Conservation (phyloP, 2,797 vertebrate species). For the Parotocinclus haroldoi region DNA sequence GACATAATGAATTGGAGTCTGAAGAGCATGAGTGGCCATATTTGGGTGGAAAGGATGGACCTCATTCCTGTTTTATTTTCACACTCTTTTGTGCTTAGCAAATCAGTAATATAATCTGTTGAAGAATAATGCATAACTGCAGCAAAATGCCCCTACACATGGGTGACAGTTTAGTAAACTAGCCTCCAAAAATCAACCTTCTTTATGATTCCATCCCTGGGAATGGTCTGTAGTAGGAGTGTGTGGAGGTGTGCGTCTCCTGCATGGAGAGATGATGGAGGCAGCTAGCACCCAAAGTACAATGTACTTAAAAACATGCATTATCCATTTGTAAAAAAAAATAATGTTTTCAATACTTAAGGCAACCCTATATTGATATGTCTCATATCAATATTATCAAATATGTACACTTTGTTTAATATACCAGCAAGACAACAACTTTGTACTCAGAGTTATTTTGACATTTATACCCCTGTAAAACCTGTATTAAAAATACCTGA, state of each 20-base stretch:
- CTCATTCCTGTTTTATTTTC: background rate
- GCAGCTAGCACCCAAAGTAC: constrained; percentile 74
- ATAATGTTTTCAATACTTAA: constrained; percentile 77
- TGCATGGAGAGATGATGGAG: constrained; percentile 59
- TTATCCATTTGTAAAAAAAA: constrained; percentile 69
- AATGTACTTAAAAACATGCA: constrained; percentile 64
- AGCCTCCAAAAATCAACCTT: constrained; percentile 3
- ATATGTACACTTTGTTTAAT: constrained; percentile 62
- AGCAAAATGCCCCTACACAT: background rate
- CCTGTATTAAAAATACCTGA: constrained; percentile 43
- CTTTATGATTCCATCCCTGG: constrained; percentile 6
- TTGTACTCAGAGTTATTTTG: constrained; percentile 44
- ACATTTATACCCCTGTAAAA: constrained; percentile 42
- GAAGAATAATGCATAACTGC: background rate
- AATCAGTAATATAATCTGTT: background rate
- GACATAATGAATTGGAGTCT: no score
- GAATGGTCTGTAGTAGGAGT: constrained; percentile 9
- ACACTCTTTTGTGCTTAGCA: background rate
- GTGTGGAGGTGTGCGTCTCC: constrained; percentile 51
- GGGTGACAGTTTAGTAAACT: constrained; percentile 11
- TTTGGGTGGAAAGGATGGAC: background rate
- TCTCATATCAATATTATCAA: constrained; percentile 72
- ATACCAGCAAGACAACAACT: constrained; percentile 54
- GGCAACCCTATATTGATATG: constrained; percentile 76
- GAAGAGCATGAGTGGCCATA: no score